Evolutionary conservation across 30 jellyfish, hydroid and myxozoan species (phyloP).

Genomic region (Phacellophora camtschatica): DNA sequence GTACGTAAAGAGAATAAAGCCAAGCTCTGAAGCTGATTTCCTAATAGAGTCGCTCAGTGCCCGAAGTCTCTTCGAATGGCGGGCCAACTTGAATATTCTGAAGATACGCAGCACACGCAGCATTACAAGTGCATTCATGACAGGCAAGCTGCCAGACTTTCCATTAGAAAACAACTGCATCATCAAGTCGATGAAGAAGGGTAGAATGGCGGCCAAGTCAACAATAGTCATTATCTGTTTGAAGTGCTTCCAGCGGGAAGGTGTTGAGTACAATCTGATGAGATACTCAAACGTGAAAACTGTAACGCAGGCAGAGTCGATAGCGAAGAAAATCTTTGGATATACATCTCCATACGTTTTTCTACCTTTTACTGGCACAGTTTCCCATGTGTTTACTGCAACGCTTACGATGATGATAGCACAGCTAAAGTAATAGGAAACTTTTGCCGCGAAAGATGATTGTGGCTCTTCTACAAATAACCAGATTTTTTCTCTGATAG

Average conservation of each 20-base stretch:
- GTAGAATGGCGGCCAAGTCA: slow-evolving; percentile 92
- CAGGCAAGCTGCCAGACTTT: slow-evolving; percentile 58
- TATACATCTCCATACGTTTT: slow-evolving; percentile 81
- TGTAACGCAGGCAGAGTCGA: slow-evolving; percentile 89
- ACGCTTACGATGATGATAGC: slow-evolving; percentile 79
- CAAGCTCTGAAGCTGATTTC: slow-evolving; percentile 89
- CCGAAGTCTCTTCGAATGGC: slow-evolving; percentile 90
- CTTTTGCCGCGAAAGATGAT: slow-evolving; percentile 70
- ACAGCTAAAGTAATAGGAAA: slow-evolving; percentile 87
- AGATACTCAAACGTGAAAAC: slow-evolving; percentile 77
- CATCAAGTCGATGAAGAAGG: slow-evolving; percentile 72
- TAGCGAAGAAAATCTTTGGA: slow-evolving; percentile 64
- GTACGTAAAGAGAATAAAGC: slow-evolving; percentile 88
- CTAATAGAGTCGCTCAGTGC: slow-evolving; percentile 81
- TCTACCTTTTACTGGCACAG: slow-evolving; percentile 68
- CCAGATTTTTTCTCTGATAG: slow-evolving; percentile 77
- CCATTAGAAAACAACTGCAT: slow-evolving; percentile 31
- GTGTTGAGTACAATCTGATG: slow-evolving; percentile 87
- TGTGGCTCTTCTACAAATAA: slow-evolving; percentile 79
- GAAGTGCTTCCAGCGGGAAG: slow-evolving; percentile 70
- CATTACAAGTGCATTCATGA: slow-evolving; percentile 71
- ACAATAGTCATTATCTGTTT: slow-evolving; percentile 76
- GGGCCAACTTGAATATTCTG: slow-evolving; percentile 90
- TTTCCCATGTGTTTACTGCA: slow-evolving; percentile 86
- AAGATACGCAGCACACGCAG: slow-evolving; percentile 75